These are phyloP conservation scores for Notodonta dromedarius DNA, from an alignment of 2,888 invertebrate genomes.

Conservation along the genomic window DNA sequence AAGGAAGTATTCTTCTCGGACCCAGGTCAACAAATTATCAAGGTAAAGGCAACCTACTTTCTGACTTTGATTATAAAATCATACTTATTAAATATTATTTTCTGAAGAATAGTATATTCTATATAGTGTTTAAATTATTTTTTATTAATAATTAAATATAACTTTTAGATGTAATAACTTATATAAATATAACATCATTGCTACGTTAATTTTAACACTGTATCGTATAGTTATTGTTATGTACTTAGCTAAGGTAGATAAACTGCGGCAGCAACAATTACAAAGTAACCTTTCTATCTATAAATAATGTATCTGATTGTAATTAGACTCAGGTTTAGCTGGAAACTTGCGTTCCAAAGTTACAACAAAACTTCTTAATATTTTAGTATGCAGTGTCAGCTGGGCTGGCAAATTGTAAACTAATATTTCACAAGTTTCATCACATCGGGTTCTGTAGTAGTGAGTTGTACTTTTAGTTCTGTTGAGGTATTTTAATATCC, in stretches of 20 bases:
- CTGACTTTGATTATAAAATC: too few relatives aligned
- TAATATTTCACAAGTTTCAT: neutral
- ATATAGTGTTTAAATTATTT: too few relatives aligned
- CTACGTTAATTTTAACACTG: too few relatives aligned
- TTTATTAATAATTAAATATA: too few relatives aligned
- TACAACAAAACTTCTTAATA: constrained; percentile 14
- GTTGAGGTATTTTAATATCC: too few relatives aligned
- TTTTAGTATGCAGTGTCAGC: constrained; percentile 15
- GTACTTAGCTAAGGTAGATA: too few relatives aligned
- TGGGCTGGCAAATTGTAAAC: constrained; percentile 16
- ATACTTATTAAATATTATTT: too few relatives aligned
- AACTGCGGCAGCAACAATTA: neutral
- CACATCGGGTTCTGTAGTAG: neutral
- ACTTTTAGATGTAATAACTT: too few relatives aligned
- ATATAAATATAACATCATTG: too few relatives aligned
- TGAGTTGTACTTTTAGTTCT: too few relatives aligned
- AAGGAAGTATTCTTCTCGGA: constrained; percentile 77
- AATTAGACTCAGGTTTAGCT: constrained; percentile 14
- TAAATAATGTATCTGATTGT: constrained; percentile 21
- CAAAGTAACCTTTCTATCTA: neutral
- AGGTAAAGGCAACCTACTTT: constrained; percentile 50
- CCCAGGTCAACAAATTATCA: constrained; percentile 75
- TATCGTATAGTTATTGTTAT: too few relatives aligned
- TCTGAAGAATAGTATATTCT: too few relatives aligned
- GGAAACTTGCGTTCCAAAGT: constrained; percentile 13